Evolutionary conservation across 2,113 vertebrate species (phyloP), one percentile per base, ranked within the genome.

Genomic region (Gasterosteus aculeatus): DNA sequence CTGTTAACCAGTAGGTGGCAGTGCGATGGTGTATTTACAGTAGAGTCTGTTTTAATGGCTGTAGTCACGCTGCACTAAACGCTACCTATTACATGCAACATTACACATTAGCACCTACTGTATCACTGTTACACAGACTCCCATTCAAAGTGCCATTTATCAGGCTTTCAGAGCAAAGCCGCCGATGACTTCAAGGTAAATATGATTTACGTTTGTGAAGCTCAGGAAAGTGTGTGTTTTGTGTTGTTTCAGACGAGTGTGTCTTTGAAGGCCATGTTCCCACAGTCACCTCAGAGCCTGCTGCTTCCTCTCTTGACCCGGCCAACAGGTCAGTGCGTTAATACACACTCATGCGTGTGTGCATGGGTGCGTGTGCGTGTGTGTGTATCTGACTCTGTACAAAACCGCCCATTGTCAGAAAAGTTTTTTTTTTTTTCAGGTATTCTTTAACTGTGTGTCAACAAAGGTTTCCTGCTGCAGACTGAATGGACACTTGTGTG

Each of bases 251-350:
- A 99, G 98, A 91, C 76, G 39, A 90, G 83, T 78, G 93, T 95
- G 57, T 83, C 96, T 19, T 76, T 97, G 87, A 97, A 94, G 91
- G 91, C 92, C 51, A 98, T 95, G 85, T 97, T 98, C 81, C 95
- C 95, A 19, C 80, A 85, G 7, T 87, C 90, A n/a, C 92, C 94
- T 61, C 91, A 89, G 4, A 91, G 89, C 72, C 93, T 98, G 58
- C 84, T 96, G 66, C 70, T 81, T 74, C 75, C 89, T 71, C 91
- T 99, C 59, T 68, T 95, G 58, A 95, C 82, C 26, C 38, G 44
- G 74, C 94, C 94, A 0, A 88, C 91, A 94, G 97, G 98, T 99
- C 93, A 87, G 86, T 94, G 87, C 75, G 54, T 44, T 26, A 26
- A 44, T 5, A 41, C 2, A 60, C 58, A 18, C 26, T 15, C 46